These are phyloP conservation scores for Zosterops borbonicus DNA, from an alignment of 2,113 vertebrate species.

Conservation along the genomic window DNA sequence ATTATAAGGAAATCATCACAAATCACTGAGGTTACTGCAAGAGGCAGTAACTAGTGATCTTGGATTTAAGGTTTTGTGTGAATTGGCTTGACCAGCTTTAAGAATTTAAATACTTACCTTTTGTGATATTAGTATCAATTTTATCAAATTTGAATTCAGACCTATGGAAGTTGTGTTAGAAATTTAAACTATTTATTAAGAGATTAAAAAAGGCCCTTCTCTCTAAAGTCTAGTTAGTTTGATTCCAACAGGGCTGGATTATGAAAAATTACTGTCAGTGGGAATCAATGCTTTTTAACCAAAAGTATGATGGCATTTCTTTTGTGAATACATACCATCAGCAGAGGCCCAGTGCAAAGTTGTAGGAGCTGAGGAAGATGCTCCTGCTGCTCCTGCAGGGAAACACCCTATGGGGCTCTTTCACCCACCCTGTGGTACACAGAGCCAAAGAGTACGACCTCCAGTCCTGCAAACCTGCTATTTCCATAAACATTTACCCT, in stretches of 20 bases:
- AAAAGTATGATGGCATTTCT: not conserved
- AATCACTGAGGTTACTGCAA: not conserved
- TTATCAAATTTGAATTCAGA: not conserved
- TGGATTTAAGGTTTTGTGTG: not conserved
- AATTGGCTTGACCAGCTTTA: not conserved
- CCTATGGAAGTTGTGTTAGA: not conserved
- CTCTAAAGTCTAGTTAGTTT: not conserved
- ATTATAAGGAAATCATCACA: not conserved
- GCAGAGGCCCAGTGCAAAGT: not conserved
- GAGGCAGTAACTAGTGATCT: not conserved
- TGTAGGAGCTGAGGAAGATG: not conserved
- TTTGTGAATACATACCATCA: not conserved
- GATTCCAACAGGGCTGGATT: not conserved
- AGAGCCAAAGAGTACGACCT: accelerated
- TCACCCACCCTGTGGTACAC: accelerated
- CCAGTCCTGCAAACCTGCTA: not conserved
- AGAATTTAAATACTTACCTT: not conserved
- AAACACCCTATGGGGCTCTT: not conserved
- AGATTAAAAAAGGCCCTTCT: not conserved
- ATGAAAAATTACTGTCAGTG: not conserved
- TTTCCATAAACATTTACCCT: not conserved
- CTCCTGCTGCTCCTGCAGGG: not conserved
- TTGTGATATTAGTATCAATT: not conserved
- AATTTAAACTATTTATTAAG: not conserved
- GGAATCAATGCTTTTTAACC: not conserved